Evolutionary conservation across 2,888 invertebrate genomes (phyloP).

Genomic region (Xanthia togata): DNA sequence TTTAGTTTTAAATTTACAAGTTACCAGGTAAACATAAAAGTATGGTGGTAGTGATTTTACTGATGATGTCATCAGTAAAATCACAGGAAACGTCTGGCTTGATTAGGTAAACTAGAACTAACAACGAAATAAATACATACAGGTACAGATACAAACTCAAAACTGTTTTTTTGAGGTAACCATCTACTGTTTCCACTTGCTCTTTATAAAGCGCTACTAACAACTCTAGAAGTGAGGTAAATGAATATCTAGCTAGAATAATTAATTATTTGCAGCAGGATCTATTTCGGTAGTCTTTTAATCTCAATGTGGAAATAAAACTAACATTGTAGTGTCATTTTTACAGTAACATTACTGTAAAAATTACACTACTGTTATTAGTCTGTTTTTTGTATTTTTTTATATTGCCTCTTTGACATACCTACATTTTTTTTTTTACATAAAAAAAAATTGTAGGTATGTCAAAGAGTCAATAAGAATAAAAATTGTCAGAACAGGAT

Average conservation of each 20-base stretch:
- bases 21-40: conserved; percentile 25
- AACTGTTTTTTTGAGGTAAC: neutral
- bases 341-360: too few species aligned
- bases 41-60: neutral
- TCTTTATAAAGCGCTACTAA: neutral
- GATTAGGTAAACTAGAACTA: too few species aligned
- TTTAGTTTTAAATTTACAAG: conserved; percentile 14
- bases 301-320: conserved; percentile 3
- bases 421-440: too few species aligned
- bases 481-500: too few species aligned
- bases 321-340: neutral
- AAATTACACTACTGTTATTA: too few species aligned
- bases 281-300: neutral
- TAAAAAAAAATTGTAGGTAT: too few species aligned
- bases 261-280: conserved; percentile 4
- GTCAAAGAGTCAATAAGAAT: too few species aligned
- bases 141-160: neutral
- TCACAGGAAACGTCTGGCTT: neutral
- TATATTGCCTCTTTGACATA: too few species aligned
- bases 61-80: neutral
- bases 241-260: neutral
- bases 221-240: neutral
- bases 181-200: neutral
- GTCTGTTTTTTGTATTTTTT: too few species aligned
- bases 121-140: neutral